These are phyloP conservation scores for Cyclura pinguis DNA, from an alignment of 2,797 vertebrate genomes.

Conservation along the genomic window DNA sequence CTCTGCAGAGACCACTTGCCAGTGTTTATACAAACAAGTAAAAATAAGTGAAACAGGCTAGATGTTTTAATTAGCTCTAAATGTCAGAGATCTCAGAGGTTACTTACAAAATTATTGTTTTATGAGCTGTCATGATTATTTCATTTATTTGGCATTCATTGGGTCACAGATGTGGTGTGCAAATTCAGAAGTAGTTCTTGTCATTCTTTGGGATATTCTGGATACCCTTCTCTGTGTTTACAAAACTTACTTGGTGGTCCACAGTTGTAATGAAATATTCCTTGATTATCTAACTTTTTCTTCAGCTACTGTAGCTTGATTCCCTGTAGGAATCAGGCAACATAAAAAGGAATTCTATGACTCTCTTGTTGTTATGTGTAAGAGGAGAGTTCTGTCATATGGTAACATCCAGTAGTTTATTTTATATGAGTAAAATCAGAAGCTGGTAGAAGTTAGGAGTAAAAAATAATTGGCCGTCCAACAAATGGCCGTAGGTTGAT, in stretches of 20 bases:
- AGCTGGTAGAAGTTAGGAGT: conserved; percentile 72
- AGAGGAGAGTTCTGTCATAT: conserved; percentile 68
- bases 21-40: conserved; percentile 9
- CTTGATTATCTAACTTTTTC: conserved; percentile 55
- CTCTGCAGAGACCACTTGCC: neutral
- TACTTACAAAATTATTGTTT: neutral
- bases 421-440: conserved; percentile 71
- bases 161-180: neutral
- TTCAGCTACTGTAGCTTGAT: conserved; percentile 53
- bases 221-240: conserved; percentile 38
- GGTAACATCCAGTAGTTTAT: conserved; percentile 68
- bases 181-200: neutral
- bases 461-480: conserved; percentile 69
- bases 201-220: no score
- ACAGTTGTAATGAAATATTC: conserved; percentile 43
- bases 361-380: conserved; percentile 62
- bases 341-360: conserved; percentile 59
- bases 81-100: neutral
- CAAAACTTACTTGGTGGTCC: conserved; percentile 54
- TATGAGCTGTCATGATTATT: neutral
- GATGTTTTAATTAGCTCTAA: neutral
- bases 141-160: neutral
- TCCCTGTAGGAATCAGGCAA: conserved; percentile 64
- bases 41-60: neutral
- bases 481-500: conserved; percentile 65